Conservation (phyloP, 2,797 vertebrate genomes). For the Bovichtus diacanthus region DNA sequence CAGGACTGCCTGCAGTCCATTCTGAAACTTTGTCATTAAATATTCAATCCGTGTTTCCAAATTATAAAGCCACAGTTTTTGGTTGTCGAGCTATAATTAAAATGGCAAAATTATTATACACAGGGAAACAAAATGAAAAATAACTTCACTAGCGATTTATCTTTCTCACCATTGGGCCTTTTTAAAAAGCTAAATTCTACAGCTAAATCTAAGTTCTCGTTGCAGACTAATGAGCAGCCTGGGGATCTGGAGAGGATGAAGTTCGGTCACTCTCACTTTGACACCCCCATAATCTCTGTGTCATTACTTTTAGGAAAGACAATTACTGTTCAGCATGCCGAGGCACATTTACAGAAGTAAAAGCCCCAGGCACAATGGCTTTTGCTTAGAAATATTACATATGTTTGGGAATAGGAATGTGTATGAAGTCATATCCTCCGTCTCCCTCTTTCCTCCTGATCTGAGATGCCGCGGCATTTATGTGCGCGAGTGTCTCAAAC, state of each 20-base stretch:
- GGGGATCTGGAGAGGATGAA: conserved; percentile 13
- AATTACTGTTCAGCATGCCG: conserved; percentile 17
- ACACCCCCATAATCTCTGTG: conserved; percentile 27
- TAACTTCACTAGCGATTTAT: conserved; percentile 3
- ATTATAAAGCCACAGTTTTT: conserved; percentile 8
- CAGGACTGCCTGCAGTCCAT: not conserved
- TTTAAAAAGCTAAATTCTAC: not conserved
- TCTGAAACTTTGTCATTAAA: not conserved
- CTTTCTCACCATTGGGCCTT: conserved; percentile 15
- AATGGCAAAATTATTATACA: conserved; percentile 11
- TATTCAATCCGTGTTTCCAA: not conserved
- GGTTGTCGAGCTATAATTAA: conserved; percentile 28
- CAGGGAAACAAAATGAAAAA: conserved; percentile 26
- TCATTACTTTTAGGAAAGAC: conserved; percentile 30
- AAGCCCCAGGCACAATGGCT: not conserved
- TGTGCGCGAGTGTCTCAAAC: conserved; percentile 6
- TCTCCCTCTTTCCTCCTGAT: not conserved
- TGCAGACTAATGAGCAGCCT: conserved; percentile 46
- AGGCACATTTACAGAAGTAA: conserved; percentile 8
- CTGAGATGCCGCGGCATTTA: conserved; percentile 9
- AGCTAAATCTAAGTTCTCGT: conserved; percentile 1
- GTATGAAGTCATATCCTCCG: conserved; percentile 1
- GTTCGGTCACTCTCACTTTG: conserved; percentile 9
- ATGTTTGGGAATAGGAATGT: not conserved
- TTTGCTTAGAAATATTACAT: conserved; percentile 12